These are phyloP conservation scores for Anguilla rostrata DNA, from an alignment of 2,113 vertebrate species.

Conservation along the genomic window DNA sequence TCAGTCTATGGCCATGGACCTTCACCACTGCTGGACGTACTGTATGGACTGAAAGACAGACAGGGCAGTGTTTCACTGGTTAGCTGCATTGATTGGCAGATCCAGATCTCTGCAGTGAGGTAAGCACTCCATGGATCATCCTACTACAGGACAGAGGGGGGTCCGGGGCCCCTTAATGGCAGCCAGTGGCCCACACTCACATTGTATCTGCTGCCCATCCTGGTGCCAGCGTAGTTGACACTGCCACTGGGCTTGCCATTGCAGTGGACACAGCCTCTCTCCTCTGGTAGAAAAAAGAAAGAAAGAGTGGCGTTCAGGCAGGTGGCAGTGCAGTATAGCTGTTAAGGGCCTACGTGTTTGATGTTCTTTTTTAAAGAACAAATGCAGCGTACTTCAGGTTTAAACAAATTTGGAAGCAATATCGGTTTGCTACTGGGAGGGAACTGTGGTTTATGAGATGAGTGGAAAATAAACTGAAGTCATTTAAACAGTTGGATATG, in stretches of 20 bases:
- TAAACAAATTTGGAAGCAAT: no score
- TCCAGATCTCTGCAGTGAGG: no score
- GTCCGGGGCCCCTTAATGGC: not conserved
- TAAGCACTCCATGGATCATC: no score
- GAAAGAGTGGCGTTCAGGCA: not conserved
- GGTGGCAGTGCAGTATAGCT: no score
- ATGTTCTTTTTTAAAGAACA: no score
- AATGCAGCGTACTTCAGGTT: no score
- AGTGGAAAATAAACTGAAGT: no score
- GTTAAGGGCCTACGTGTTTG: no score
- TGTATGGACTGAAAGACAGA: constrained; percentile 48
- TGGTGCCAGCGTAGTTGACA: constrained; percentile 25
- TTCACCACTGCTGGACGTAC: constrained; percentile 64
- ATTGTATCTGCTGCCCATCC: constrained; percentile 47
- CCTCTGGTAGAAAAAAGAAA: constrained; percentile 22
- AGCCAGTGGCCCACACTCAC: constrained; percentile 35
- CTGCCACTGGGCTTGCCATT: constrained; percentile 19
- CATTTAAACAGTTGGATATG: no score
- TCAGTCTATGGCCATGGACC: not conserved
- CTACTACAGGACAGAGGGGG: not conserved
- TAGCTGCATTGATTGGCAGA: not conserved
- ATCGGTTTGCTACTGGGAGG: no score
- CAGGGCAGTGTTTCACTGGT: not conserved
- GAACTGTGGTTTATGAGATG: no score
- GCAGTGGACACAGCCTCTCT: constrained; percentile 22